These are phyloP conservation scores for Rhinophrynus dorsalis DNA, from an alignment of 2,797 vertebrate species.

Conservation along the genomic window DNA sequence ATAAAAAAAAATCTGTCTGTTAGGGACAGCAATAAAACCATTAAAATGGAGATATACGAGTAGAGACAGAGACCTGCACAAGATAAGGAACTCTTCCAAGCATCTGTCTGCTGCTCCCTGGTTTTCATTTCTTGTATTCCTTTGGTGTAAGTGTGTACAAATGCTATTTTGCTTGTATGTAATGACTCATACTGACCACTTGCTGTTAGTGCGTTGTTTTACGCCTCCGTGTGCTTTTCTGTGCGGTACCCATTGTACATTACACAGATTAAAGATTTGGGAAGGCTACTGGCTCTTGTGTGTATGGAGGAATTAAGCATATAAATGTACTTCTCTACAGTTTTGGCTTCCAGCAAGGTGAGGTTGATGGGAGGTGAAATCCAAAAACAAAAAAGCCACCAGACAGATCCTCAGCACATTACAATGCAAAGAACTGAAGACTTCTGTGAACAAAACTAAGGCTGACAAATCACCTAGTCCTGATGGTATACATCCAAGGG, in stretches of 20 bases:
- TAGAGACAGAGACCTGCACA: conserved; percentile 23
- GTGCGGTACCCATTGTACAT: conserved; percentile 78
- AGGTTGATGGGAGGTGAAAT: too few species aligned
- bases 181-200: conserved; percentile 56
- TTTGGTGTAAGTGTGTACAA: conserved; percentile 50
- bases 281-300: conserved; percentile 67
- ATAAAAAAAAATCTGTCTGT: conserved; percentile 58
- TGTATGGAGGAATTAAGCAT: neutral
- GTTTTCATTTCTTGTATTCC: conserved; percentile 49
- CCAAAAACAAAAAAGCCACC: too few species aligned
- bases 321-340: neutral
- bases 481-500: too few species aligned
- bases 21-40: conserved; percentile 50
- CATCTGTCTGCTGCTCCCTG: conserved; percentile 28
- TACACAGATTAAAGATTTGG: conserved; percentile 80
- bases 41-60: conserved; percentile 15
- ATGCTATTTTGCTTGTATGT: conserved; percentile 54
- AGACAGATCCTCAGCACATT: too few species aligned
- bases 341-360: too few species aligned
- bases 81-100: conserved; percentile 36
- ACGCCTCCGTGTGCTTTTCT: conserved; percentile 76
- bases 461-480: too few species aligned
- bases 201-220: conserved; percentile 65
- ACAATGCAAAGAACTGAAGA: too few species aligned
- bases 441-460: too few species aligned